Evolutionary conservation across 2,797 vertebrate species (phyloP), one percentile per base, ranked within the genome.

Genomic region (Propithecus perrieri): DNA sequence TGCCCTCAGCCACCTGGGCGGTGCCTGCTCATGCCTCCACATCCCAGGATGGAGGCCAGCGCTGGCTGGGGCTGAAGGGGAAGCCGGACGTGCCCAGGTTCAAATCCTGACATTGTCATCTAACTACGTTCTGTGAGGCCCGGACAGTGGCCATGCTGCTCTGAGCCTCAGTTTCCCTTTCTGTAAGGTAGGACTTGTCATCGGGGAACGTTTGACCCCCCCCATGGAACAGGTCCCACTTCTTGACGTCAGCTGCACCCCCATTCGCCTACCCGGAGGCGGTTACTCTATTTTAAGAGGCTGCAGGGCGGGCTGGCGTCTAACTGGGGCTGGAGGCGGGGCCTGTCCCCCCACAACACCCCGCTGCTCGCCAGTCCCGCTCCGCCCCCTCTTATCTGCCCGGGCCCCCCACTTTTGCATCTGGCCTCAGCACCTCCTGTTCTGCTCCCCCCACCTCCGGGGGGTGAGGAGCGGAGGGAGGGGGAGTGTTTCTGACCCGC

Each of bases 251-350:
- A 97, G 91, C 87, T 86, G 96, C 95, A 57, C 97, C 97, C 97
- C 97, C 95, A 87, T 87, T 96, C 65, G 86, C 88, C 94, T 92
- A 85, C 93, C 91, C 93, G 63, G 92, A 89, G 97, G 97, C 94
- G 85, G 96, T 30, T 92, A 94, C 85, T 95, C 97, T 98, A 98
- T 98, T 98, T 98, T 97, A 97, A 95, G 97, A 96, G 93, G 84
- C 97, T 5, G 96, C 55, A 28, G 97, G 97, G 84, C 93, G 95
- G 96, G 96, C 89, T 96, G 17, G 57, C 83, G 53, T 46, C 97
- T 97, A 96, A 89, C 91, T 89, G 96, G 93, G 96, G 75, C 95
- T 97, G 38, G 9, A 41, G 89, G 96, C 53, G 50, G 86, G 71
- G 80, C 76, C 89, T 50, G 80, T 48, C 57, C 30, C 28, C 95